Evolutionary conservation across 2,888 invertebrate species (phyloP).

Genomic region (Neocrepidodera transversa): DNA sequence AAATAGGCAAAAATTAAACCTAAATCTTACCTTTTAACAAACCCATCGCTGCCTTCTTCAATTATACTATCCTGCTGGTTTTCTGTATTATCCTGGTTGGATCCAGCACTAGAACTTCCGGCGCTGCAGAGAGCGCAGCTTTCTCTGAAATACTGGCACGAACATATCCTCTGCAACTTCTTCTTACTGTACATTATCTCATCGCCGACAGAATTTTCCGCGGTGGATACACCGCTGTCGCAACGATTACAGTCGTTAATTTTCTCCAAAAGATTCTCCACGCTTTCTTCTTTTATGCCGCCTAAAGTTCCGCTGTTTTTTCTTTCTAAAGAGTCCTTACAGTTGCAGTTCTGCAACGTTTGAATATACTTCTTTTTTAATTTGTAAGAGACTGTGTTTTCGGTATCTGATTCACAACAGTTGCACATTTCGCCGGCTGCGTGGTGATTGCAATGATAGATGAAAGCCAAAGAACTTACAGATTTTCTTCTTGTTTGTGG

Average conservation of each 20-base stretch:
- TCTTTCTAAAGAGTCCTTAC: slow-evolving; percentile 55
- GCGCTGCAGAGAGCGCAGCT: slow-evolving; percentile 57
- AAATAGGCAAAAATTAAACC: no score
- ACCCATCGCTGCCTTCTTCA: slow-evolving; percentile 58
- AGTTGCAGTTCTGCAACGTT: slow-evolving; percentile 53
- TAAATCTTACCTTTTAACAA: slow-evolving; percentile 55
- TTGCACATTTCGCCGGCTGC: slow-evolving; percentile 61
- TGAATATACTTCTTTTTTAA: slow-evolving; percentile 60
- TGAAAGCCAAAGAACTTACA: slow-evolving; percentile 60
- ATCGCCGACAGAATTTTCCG: slow-evolving; percentile 59
- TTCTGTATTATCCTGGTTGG: slow-evolving; percentile 59
- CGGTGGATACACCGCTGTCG: slow-evolving; percentile 62
- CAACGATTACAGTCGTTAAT: slow-evolving; percentile 65
- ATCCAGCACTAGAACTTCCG: slow-evolving; percentile 57
- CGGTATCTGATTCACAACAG: slow-evolving; percentile 60
- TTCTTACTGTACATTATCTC: slow-evolving; percentile 59
- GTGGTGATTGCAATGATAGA: slow-evolving; percentile 61
- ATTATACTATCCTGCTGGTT: slow-evolving; percentile 59
- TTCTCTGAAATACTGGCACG: slow-evolving; percentile 59
- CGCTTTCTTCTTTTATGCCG: slow-evolving; percentile 62
- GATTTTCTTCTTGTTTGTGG: slow-evolving; percentile 56
- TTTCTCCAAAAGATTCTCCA: slow-evolving; percentile 58
- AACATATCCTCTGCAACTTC: slow-evolving; percentile 60
- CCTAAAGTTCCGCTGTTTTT: slow-evolving; percentile 58
- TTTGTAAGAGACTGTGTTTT: slow-evolving; percentile 58